A percentile compares a stretch with the other conserved stretches of the same genome.
Conservation (phyloP, 1,140 invertebrate genomes). For the Magallana gigas region DNA sequence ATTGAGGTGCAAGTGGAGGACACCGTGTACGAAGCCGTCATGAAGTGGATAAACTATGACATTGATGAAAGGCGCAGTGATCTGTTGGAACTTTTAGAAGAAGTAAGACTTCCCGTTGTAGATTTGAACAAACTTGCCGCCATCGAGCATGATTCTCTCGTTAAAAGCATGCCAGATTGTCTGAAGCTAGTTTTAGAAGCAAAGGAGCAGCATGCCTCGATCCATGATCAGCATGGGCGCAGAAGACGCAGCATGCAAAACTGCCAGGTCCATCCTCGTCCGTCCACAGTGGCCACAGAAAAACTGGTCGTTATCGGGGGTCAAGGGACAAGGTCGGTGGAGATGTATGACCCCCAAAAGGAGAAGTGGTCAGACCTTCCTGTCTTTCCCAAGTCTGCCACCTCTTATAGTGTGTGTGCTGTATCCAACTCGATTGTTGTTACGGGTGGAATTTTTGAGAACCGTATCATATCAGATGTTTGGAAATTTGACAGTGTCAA, state of each 20-base stretch:
- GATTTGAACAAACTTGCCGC: constrained; percentile 69
- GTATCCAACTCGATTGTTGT: constrained; percentile 75
- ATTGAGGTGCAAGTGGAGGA: constrained; percentile 79
- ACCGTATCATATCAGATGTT: constrained; percentile 71
- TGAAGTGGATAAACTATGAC: constrained; percentile 78
- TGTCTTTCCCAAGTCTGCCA: constrained; percentile 71
- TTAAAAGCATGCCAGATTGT: constrained; percentile 72
- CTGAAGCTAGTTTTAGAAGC: constrained; percentile 73
- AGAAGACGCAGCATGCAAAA: constrained; percentile 75
- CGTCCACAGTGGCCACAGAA: constrained; percentile 78
- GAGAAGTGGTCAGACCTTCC: constrained; percentile 73
- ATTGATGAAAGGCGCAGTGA: constrained; percentile 72
- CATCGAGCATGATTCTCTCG: constrained; percentile 70
- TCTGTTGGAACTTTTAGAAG: constrained; percentile 72
- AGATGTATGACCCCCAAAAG: constrained; percentile 77
- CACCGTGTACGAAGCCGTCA: constrained; percentile 79
- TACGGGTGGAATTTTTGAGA: constrained; percentile 76
- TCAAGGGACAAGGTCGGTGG: constrained; percentile 69
- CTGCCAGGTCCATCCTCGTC: constrained; percentile 71
- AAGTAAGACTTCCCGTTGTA: constrained; percentile 74
- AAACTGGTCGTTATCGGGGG: constrained; percentile 75
- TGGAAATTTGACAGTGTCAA: constrained; percentile 76
- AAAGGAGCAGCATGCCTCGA: constrained; percentile 69
- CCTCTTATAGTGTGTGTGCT: constrained; percentile 72
- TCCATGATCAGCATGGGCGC: constrained; percentile 70